Evolutionary conservation across 2,888 invertebrate genomes (phyloP), one percentile per base, ranked within the genome.

Genomic region (Oasisia sp.): DNA sequence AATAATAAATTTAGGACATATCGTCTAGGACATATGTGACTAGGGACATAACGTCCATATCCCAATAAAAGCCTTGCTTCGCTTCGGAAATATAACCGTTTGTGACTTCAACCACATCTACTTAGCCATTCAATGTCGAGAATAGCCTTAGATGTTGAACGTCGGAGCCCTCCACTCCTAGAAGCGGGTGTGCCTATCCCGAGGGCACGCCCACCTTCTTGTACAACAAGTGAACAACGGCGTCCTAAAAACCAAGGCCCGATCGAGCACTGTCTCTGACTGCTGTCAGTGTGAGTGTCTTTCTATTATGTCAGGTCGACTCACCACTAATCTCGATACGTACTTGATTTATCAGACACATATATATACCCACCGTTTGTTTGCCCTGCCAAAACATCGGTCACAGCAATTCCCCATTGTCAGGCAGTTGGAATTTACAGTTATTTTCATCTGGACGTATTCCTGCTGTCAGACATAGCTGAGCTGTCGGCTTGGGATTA

Each of bases 361-460:
- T 7, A 27, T 19, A 7, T 74, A 74, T 19, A 93, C 92, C 91
- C 45, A 94, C 94, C 94, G 91, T 92, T 94, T 94, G 91, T 93
- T 93, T 92, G 93, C 90, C 92, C 92, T 92, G 32, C 93, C 93
- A 91, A 93, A 93, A 92, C 94, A 94, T 93, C 93, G 92, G 58
- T 94, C 94, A 92, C 93, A 93, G 91, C 93, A 94, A 92, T 94
- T 94, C 91, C 94, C 94, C 94, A 94, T 94, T 90, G 92, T 93
- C 92, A 91, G 74, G 74, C 74, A 74, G 74, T 74, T 74, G 74
- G 74, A 27, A 74, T 74, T 14, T 27, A 74, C 74, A 74, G 19
- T 27, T 74, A 74, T 74, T 74, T 74, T 74, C 74, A 74, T 74
- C 90, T 90, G 74, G 74, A 19, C 74, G 27, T 74, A 74, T 74